Base-by-base conservation (phyloP, 1,140 invertebrate species). In the Drosophila lacertosa region DNA sequence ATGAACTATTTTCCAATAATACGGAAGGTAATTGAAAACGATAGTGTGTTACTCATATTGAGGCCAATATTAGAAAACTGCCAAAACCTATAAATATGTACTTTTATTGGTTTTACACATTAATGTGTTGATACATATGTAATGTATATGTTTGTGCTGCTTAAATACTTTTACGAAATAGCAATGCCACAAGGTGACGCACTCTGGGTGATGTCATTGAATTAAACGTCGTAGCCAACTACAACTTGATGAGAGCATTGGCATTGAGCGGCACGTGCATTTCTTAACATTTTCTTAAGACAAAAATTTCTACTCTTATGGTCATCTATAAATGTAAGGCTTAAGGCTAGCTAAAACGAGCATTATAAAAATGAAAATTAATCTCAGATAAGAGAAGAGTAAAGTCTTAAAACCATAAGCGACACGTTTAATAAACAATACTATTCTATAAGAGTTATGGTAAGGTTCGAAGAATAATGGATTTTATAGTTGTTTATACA, bases 181-280 rank as follows among this genome's bases (percentile, higher is more conserved):
- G 15, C 26, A n/a, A 51, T 18, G 13, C 35, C 20, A 22, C 29
- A 66, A 60, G 48, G 60, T 74, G 72, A 74, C 68, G 60, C 55
- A 66, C 22, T 47, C 40, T 55, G 2, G 63, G 47, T 76, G 73
- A 76, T 68, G 69, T 76, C 73, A 76, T 73, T 76, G 57, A 60
- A 59, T 58, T 47, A 48, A 62, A 39, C 45, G 42, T 29, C 40
- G 54, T 29, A 24, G 20, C 20, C 62, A 22, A 50, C 42, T 48
- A 44, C 33, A 37, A 62, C 42, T 65, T 16, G 26, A 22, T 20
- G 40, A 47, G 58, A 22, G 42, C 48, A 39, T 37, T 26, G 35
- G 35, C 50, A 67, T 24, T 62, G 44, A 63, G 22, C 24, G n/a
- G 37, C 57, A 64, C 32, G 39, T 58, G 57, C 24, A 55, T 40